These are phyloP conservation scores for Peromyscus polionotus DNA, from an alignment of 2,113 vertebrate genomes.

Conservation along the genomic window DNA sequence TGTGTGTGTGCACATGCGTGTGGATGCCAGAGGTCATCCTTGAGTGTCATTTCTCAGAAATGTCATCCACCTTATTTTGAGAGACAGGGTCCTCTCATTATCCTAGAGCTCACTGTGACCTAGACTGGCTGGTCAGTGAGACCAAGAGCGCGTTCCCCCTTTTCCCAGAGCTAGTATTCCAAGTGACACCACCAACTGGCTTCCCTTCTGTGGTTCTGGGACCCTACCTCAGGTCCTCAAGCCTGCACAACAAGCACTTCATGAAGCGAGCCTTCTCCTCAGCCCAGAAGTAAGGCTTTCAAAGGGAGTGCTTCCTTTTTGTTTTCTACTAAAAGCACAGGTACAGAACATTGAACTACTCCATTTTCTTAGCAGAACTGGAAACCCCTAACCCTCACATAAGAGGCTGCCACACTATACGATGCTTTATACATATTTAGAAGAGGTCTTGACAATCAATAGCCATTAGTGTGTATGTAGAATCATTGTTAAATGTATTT, in stretches of 20 bases:
- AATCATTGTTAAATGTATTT: conserved; percentile 57
- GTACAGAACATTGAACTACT: background rate
- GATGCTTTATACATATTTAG: conserved; percentile 44
- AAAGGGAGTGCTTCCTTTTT: background rate
- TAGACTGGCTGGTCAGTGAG: too few species aligned
- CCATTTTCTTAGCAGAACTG: background rate
- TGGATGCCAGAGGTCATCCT: background rate
- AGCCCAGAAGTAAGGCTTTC: background rate
- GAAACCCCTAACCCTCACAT: background rate
- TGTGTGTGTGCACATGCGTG: background rate
- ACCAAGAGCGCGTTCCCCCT: background rate
- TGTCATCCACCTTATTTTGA: background rate
- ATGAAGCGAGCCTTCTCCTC: background rate
- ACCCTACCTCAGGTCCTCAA: too few species aligned
- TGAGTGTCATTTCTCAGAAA: background rate
- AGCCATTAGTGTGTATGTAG: conserved; percentile 34
- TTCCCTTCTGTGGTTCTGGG: too few species aligned
- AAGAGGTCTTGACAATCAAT: conserved; percentile 36
- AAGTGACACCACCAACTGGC: background rate
- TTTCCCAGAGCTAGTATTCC: background rate
- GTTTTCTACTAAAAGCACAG: conserved; percentile 25
- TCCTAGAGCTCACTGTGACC: background rate
- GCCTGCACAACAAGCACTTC: background rate
- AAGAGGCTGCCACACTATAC: background rate
- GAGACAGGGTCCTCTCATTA: background rate